phyloP scores from a whole-genome alignment of 2,113 vertebrate genomes.

The Bettongia penicillata region DNA sequence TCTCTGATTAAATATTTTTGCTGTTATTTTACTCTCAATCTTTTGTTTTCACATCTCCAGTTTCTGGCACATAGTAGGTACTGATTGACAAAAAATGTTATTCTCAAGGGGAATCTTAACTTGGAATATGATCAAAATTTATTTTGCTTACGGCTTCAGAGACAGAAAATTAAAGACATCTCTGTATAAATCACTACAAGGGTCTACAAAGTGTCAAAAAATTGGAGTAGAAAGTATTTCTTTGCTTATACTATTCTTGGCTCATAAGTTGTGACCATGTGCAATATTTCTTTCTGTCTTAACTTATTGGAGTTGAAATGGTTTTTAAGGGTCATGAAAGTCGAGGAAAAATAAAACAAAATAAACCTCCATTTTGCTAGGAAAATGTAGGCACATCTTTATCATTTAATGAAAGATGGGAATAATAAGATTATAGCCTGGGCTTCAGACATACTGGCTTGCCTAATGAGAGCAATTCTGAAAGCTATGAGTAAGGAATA shows the following conservation, averaged over 20 bases:
- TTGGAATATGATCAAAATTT: slow-evolving; percentile 2
- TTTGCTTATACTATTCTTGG: background rate
- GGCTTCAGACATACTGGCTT: background rate
- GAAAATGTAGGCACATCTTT: background rate
- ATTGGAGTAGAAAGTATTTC: background rate
- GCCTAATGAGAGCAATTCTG: background rate
- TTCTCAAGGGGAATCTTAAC: background rate
- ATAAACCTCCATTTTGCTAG: background rate
- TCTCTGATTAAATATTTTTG: slow-evolving; percentile 44
- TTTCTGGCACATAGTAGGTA: background rate
- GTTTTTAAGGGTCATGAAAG: slow-evolving; percentile 49
- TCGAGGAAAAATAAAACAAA: background rate
- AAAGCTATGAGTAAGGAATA: background rate
- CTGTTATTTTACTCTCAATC: slow-evolving; percentile 1
- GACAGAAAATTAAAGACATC: background rate
- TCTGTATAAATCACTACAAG: background rate
- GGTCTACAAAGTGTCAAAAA: background rate
- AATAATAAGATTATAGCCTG: background rate
- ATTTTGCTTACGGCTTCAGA: slow-evolving; percentile 17
- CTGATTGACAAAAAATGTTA: slow-evolving; percentile 29
- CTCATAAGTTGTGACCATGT: background rate
- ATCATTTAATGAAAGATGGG: background rate
- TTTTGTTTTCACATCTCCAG: background rate
- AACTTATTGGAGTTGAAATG: slow-evolving; percentile 6
- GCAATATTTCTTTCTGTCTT: background rate